Evolutionary conservation across 2,888 invertebrate species (phyloP), one percentile per base, ranked within the genome.

Genomic region (Girardia tigrina): DNA sequence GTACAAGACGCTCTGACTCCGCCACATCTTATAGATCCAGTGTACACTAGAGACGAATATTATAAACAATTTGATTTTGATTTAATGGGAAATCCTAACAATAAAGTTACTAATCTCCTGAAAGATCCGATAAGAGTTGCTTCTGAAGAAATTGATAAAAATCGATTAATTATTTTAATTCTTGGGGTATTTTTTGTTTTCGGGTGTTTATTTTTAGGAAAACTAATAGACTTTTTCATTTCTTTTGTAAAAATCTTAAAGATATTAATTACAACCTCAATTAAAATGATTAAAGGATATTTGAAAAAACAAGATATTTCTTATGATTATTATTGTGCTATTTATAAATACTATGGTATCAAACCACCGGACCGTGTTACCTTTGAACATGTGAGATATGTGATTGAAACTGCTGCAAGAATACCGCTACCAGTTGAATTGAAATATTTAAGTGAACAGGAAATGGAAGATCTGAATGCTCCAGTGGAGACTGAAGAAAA

Each of bases 381-480:
- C 4, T 56, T 56, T 56, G 56, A 56, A 56, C n/a, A n/a, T 6
- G 56, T 56, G 4, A n/a, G 56, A 20, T 56, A 56, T 16, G 56
- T 56, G 4, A 56, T 56, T 56, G 56, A 56, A 56, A 56, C 56
- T 2, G 56, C 56, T 56, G 56, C 56, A 56, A 56, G 23, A 56
- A 23, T 56, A n/a, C 56, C 56, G 23, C 4, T 56, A 23, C 8
- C 56, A 56, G n/a, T 56, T 4, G 23, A 56, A 56, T 56, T 56
- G 56, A 56, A 56, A 56, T 56, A 56, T 56, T 56, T 56, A 23
- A 23, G 23, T 56, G 56, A 56, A 56, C 6, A 56, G 4, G 56
- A 56, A 20, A 20, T 56, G 4, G 56, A 56, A 56, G 56, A 56
- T 56, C n/a, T n/a, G 23, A 23, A 56, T 56, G 4, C n/a, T n/a